phyloP scores from a whole-genome alignment of 2,797 vertebrate genomes.

The Sebastes nivosus region DNA sequence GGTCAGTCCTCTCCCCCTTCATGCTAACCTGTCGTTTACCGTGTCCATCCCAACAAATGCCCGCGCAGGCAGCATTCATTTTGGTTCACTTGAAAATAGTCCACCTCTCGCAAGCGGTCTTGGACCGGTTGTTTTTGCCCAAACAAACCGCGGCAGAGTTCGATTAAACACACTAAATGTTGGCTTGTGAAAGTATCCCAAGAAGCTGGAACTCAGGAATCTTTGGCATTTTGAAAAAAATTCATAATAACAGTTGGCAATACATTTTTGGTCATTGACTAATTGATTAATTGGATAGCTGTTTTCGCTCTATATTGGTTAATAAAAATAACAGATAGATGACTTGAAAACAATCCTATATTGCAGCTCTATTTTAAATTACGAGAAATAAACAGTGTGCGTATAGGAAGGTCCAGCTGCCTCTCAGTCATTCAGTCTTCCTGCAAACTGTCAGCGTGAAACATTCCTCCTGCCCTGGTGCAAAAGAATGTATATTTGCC shows the following conservation, averaged over 20 bases:
- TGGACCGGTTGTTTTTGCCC: too few relatives aligned
- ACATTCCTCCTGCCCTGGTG: conserved; percentile 49
- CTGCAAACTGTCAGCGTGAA: conserved; percentile 33
- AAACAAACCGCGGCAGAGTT: too few relatives aligned
- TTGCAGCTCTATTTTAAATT: neutral
- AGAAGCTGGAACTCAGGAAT: neutral
- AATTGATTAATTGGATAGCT: neutral
- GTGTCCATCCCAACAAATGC: too few relatives aligned
- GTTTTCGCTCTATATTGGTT: neutral
- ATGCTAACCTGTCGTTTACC: too few relatives aligned
- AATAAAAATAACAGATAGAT: neutral
- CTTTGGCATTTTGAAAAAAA: neutral
- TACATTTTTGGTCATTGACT: neutral
- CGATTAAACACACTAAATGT: too few relatives aligned
- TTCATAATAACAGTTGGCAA: neutral
- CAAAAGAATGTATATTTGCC: conserved; percentile 64
- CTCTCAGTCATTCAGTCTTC: conserved; percentile 16
- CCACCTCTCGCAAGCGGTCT: too few relatives aligned
- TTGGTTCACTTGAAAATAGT: too few relatives aligned
- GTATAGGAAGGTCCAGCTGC: neutral
- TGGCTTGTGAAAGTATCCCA: too few relatives aligned
- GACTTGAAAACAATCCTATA: neutral
- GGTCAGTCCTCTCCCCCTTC: too few relatives aligned
- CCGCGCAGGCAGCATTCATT: too few relatives aligned
- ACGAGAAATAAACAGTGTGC: neutral